These are phyloP conservation scores for Falco rusticolus DNA, from an alignment of 2,797 vertebrate species.

Conservation along the genomic window DNA sequence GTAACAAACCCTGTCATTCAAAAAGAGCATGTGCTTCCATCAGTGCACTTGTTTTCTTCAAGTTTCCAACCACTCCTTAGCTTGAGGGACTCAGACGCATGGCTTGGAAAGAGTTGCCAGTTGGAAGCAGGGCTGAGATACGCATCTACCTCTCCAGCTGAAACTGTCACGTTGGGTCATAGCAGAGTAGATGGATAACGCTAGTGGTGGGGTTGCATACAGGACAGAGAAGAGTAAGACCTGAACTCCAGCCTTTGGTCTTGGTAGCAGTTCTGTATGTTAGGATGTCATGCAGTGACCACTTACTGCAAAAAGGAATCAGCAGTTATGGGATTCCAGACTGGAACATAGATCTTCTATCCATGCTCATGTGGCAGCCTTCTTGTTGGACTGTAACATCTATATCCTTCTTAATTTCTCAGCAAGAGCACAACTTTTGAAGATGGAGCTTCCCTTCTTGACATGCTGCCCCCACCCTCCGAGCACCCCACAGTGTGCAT, in stretches of 20 bases:
- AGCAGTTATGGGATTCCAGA: neutral
- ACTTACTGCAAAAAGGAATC: neutral
- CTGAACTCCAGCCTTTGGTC: neutral
- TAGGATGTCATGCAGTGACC: neutral
- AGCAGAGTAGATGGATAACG: neutral
- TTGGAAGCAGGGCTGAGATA: neutral
- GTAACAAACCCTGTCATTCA: neutral
- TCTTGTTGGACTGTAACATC: neutral
- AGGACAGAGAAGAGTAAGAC: neutral
- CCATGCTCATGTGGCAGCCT: neutral
- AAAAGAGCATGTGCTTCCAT: neutral
- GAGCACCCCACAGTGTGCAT: accelerated
- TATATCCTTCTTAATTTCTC: neutral
- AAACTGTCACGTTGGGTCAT: neutral
- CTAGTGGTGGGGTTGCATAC: neutral
- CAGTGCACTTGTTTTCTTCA: neutral
- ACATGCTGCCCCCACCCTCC: neutral
- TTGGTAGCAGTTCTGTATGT: neutral
- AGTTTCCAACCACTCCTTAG: neutral
- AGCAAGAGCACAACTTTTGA: neutral
- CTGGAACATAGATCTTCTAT: neutral
- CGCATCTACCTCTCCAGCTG: neutral
- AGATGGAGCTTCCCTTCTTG: neutral
- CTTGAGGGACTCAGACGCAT: neutral
- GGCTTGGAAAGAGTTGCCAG: neutral